These are phyloP conservation scores for Melieria crassipennis DNA, from an alignment of 2,888 invertebrate species.

Conservation along the genomic window DNA sequence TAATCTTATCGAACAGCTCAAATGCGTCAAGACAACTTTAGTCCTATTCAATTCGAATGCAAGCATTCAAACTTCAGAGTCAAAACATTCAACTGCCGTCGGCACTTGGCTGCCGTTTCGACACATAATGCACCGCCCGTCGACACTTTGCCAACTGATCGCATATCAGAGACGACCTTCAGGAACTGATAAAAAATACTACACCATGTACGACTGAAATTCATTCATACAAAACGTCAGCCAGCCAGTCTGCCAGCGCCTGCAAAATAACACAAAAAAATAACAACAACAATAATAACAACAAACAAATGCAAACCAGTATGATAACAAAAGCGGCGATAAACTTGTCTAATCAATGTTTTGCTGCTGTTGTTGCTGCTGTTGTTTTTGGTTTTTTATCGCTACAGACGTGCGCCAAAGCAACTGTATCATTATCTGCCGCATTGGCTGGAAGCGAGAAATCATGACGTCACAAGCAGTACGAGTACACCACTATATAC, in stretches of 20 bases:
- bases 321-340: conserved; percentile 33
- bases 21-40: too few relatives aligned
- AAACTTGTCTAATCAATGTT: conserved; percentile 28
- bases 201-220: conserved; percentile 25
- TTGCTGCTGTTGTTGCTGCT: conserved; percentile 8
- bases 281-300: conserved; percentile 16
- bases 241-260: conserved; percentile 33
- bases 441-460: too few relatives aligned
- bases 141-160: conserved; percentile 20
- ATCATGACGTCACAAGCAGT: too few relatives aligned
- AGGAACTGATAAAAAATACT: conserved; percentile 42
- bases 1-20: too few relatives aligned
- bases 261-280: conserved; percentile 34
- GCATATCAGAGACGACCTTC: conserved; percentile 45
- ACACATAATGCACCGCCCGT: conserved; percentile 16
- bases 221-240: conserved; percentile 27
- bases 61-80: too few relatives aligned
- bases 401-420: conserved; percentile 1
- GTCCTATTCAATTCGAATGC: too few relatives aligned
- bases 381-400: conserved; percentile 24
- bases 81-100: too few relatives aligned
- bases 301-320: conserved; percentile 24
- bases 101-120: background rate
- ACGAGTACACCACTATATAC: too few relatives aligned
- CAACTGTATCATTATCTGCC: too few relatives aligned